Evolutionary conservation across 2,888 invertebrate genomes (phyloP), one percentile per base, ranked within the genome.

Genomic region (Mimachlamys varia): DNA sequence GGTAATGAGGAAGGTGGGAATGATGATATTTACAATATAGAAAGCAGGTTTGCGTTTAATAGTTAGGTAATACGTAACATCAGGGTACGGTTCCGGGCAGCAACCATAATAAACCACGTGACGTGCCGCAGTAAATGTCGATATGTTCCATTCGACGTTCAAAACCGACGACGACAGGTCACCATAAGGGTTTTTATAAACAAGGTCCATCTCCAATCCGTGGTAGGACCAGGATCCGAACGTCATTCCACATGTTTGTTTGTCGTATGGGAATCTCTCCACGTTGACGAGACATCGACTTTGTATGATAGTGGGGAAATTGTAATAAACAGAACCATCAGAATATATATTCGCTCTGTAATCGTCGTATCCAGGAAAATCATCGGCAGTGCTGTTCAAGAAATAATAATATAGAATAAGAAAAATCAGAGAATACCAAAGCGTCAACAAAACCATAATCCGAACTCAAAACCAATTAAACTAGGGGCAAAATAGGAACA

Each of bases 221-320:
- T 96, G 95, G 93, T 96, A 96, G 22, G 96, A 96, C 99, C 99
- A 99, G 27, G 98, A 94, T n/a, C 95, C 99, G 95, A 99, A 99
- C 97, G 98, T 98, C 98, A 99, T 98, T 94, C 98, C 98, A 97
- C 94, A 94, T 37, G 89, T 91, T 87, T 94, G 94, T 15, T 89
- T 91, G 49, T 94, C 94, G 55, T 92, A 94, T 5, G 94, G 94
- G 62, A 94, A 94, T 49, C 92, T 93, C 22, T 93, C 92, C 0
- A 94, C 94, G 76, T 94, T 92, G 0, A 94, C 93, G 58, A 91
- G 92, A 90, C 94, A 93, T 44, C 93, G 76, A 88, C 93, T 94
- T 62, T 92, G 91, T 44, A 93, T 91, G 88, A 93, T 91, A 50
- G 92, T 92, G 0, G 94, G 94, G 88, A 93, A 94, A 88, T 94